These are phyloP conservation scores for Anguilla japonica DNA, from an alignment of 2,113 vertebrate species.

Conservation along the genomic window DNA sequence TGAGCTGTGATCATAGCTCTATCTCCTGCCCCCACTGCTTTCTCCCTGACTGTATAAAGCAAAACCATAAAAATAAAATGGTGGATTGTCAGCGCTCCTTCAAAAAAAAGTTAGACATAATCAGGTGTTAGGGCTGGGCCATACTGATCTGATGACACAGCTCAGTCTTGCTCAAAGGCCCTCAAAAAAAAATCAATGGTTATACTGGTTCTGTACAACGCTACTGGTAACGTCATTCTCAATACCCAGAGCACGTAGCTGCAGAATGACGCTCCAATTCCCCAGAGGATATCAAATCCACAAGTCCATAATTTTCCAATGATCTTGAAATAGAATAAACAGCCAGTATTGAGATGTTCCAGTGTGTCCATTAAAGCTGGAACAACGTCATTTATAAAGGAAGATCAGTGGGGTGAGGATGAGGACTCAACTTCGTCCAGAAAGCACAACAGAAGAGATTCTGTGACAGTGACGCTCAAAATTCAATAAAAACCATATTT, in stretches of 20 bases:
- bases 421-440: not conserved
- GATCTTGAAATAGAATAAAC: not conserved
- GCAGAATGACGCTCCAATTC: not conserved
- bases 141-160: too few species aligned
- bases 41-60: too few species aligned
- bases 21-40: too few species aligned
- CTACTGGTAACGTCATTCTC: not conserved
- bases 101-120: too few species aligned
- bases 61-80: too few species aligned
- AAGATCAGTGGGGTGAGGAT: not conserved
- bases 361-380: not conserved
- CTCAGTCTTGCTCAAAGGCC: too few species aligned
- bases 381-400: not conserved
- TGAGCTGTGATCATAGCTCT: too few species aligned
- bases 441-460: not conserved
- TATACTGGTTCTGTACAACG: too few species aligned
- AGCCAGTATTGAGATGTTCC: not conserved
- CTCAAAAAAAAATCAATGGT: too few species aligned
- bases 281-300: not conserved
- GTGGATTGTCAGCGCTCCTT: too few species aligned
- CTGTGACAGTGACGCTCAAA: not conserved
- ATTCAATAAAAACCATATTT: slow-evolving; percentile 11
- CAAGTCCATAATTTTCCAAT: not conserved
- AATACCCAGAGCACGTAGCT: not conserved
- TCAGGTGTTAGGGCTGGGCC: too few species aligned